Base-by-base conservation (phyloP, 2,113 vertebrate species). In the Dicentrarchus labrax region DNA sequence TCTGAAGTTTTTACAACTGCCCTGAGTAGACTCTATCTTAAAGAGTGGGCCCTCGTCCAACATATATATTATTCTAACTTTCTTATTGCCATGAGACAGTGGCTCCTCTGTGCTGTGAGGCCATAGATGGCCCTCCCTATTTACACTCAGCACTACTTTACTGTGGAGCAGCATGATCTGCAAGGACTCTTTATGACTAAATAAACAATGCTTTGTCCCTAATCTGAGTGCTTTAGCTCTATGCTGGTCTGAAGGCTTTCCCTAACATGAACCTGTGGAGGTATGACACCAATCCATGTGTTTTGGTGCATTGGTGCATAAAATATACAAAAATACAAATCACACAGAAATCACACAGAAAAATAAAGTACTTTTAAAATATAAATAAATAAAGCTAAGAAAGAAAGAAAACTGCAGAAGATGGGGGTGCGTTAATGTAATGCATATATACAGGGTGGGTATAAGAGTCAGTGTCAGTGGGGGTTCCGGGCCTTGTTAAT, bases 51-150 rank as follows among this genome's bases (percentile, higher is more conserved):
- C 51, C 24, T 64, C 61, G 11, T 90, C 91, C 93, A 93, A 92
- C 51, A 79, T 74, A 89, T 75, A 94, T 92, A 90, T 93, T 92
- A 89, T 92, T 89, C 67, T 75, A 89, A 89, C 78, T 82, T 91
- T 76, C 85, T 53, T 86, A 76, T 82, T 84, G 76, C 88, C 89
- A 72, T 47, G 76, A 88, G 80, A 90, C 82, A 88, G 86, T 82
- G 82, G 78, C 86, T 92, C 88, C 84, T 86, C 87, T 91, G 84
- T 92, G 82, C 89, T 90, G 61, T 75, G 83, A 84, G 85, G 75
- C 77, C 82, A 76, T 84, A 78, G 70, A 88, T 73, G 85, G 67
- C 74, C 74, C 76, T 84, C 70, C 62, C 71, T 83, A 77, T 88
- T 82, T 82, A 85, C 77, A 78, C 57, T 72, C 68, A 72, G 68